Percentiles rank a stretch among this genome's conserved stretches.
These are phyloP conservation scores for Drosophila micromelanica DNA, from an alignment of 1,140 invertebrate genomes.

Conservation along the genomic window DNA sequence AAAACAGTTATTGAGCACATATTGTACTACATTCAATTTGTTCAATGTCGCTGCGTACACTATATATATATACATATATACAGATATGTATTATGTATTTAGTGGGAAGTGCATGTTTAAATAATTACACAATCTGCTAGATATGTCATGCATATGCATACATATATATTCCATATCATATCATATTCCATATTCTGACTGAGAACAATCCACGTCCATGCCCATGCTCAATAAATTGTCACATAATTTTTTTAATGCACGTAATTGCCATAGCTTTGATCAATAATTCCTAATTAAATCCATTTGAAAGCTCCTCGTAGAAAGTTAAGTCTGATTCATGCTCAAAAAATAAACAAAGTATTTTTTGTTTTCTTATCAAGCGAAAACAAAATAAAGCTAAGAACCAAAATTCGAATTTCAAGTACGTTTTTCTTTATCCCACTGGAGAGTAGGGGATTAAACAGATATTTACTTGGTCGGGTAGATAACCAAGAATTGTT, in stretches of 20 bases:
- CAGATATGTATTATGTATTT: too few species aligned
- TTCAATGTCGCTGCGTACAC: conserved; percentile 19
- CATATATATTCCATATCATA: not conserved
- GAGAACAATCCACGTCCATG: not conserved
- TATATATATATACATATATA: too few species aligned
- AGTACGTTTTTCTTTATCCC: too few species aligned
- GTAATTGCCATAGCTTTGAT: conserved; percentile 11
- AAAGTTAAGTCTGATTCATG: too few species aligned
- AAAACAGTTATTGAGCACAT: conserved; percentile 31
- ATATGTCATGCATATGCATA: not conserved
- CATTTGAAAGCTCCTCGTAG: not conserved
- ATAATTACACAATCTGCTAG: conserved; percentile 59
- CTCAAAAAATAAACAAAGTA: too few species aligned
- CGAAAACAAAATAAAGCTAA: too few species aligned
- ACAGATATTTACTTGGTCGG: too few species aligned
- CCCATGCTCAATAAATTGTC: conserved; percentile 35
- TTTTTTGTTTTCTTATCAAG: too few species aligned
- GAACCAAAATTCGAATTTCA: too few species aligned
- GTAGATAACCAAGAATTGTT: too few species aligned
- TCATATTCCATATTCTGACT: conserved; percentile 5
- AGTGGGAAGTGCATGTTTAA: conserved; percentile 24
- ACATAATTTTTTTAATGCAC: conserved; percentile 54
- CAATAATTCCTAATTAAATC: not conserved
- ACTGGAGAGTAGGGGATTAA: too few species aligned
- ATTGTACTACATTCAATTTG: conserved; percentile 32